Percentiles rank a stretch among this genome's conserved stretches.
Conservation (phyloP, 2,113 vertebrate genomes). For the Myiozetetes cayanensis region DNA sequence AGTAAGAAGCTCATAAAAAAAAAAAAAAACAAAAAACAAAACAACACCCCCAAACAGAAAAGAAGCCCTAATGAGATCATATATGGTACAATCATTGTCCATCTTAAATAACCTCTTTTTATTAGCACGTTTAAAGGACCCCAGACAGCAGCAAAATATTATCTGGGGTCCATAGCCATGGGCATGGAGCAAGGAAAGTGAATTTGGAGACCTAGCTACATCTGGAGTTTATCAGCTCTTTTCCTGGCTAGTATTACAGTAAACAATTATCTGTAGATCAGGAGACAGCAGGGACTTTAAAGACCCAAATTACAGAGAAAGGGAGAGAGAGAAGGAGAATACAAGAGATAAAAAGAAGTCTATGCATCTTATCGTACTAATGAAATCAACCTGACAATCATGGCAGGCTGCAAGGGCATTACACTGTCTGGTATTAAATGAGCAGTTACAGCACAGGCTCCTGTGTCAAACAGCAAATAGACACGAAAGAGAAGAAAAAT, state of each 20-base stretch:
- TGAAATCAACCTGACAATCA: constrained; percentile 82
- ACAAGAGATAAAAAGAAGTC: constrained; percentile 80
- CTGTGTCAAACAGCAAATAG: constrained; percentile 68
- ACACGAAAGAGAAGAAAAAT: constrained; percentile 60
- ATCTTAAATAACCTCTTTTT: constrained; percentile 49
- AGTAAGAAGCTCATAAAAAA: constrained; percentile 41
- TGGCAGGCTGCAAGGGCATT: constrained; percentile 70
- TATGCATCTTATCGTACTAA: constrained; percentile 81
- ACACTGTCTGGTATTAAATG: constrained; percentile 71
- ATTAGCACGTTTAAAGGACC: constrained; percentile 55
- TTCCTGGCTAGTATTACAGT: constrained; percentile 90
- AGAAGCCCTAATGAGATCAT: background rate
- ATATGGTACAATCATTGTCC: background rate
- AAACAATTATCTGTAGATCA: constrained; percentile 90
- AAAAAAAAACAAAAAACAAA: background rate
- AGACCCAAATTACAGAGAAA: constrained; percentile 81
- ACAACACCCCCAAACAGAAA: background rate
- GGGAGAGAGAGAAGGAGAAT: constrained; percentile 71
- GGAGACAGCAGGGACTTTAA: constrained; percentile 86
- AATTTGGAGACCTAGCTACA: constrained; percentile 81
- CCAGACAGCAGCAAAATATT: constrained; percentile 67
- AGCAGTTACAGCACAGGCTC: constrained; percentile 71
- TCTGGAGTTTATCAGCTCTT: constrained; percentile 91
- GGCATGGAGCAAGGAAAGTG: constrained; percentile 79
- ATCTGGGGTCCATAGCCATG: constrained; percentile 77